Evolutionary conservation across 2,888 invertebrate species (phyloP), one percentile per base, ranked within the genome.

Genomic region (Epinotia demarniana): DNA sequence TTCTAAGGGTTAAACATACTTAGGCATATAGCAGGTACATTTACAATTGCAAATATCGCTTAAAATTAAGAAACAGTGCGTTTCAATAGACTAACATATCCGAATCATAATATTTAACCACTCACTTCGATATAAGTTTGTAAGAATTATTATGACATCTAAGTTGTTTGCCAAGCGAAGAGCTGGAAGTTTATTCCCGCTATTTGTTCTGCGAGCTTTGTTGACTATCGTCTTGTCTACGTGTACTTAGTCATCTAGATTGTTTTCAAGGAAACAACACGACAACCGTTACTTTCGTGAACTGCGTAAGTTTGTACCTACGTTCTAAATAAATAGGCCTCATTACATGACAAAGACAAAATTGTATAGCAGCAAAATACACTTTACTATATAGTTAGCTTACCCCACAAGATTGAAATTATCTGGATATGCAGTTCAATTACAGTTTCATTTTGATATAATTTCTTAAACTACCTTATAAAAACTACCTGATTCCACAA

Each of bases 171-270:
- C 46, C 49, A 27, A 73, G 57, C 57, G n/a, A 69, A 63, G 70
- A 75, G 70, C 69, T 69, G 12, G 23, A 58, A 60, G 23, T 64
- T 63, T 64, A 39, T 70, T 53, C 58, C 19, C 23, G 64, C 53
- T 71, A 61, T 71, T 75, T 75, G 66, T 71, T 75, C 66, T 27
- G 70, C 55, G 33, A 64, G 49, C 46, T 57, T 27, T 75, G 70
- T 66, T 71, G 49, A 74, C 63, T 61, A 27, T 61, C 70, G 46
- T 74, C 60, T 58, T 49, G 72, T 64, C 74, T 70, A n/a, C 58
- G 70, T 75, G 39, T 75, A 63, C 69, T 63, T 58, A 63, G 16
- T 49, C 33, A 46, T 58, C 57, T 63, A 49, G 58, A 68, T 58
- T 67, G 67, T 67, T 67, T 64, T 67, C 39, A 19, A 13, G 53